Evolutionary conservation across 1,140 invertebrate species (phyloP).

Genomic region (Leucophenga varia): DNA sequence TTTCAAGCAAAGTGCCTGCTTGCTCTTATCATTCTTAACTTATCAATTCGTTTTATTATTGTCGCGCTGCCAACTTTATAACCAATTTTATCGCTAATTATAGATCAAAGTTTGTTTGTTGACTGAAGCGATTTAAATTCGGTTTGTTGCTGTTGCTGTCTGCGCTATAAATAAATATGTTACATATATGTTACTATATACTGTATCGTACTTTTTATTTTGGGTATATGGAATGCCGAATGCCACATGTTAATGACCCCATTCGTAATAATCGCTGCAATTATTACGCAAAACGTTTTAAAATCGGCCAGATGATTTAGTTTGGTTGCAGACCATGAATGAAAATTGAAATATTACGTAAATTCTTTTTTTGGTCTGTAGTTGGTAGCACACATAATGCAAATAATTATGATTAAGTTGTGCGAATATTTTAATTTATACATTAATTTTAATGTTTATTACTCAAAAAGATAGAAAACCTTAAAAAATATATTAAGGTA

Average conservation of each 20-base stretch:
- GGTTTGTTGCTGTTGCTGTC: slow-evolving; percentile 9
- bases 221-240: too few species aligned
- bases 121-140: slow-evolving; percentile 18
- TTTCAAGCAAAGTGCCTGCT: slow-evolving; percentile 15
- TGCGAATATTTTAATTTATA: too few species aligned
- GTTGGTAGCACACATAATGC: too few species aligned
- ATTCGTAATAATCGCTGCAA: slow-evolving; percentile 39
- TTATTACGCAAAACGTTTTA: slow-evolving; percentile 44
- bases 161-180: too few species aligned
- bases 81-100: slow-evolving; percentile 40
- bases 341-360: slow-evolving; percentile 7
- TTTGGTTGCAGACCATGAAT: slow-evolving; percentile 19
- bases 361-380: slow-evolving; percentile 6
- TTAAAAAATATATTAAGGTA: too few species aligned
- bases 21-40: slow-evolving; percentile 31
- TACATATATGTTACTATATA: too few species aligned
- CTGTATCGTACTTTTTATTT: neutral
- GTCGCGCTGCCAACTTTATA: slow-evolving; percentile 18
- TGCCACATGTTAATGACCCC: slow-evolving; percentile 51
- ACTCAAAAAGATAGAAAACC: too few species aligned
- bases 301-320: too few species aligned
- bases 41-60: slow-evolving; percentile 10
- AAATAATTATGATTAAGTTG: too few species aligned
- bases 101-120: slow-evolving; percentile 26
- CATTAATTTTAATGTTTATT: too few species aligned